Evolutionary conservation across 1,140 invertebrate genomes (phyloP), one percentile per base, ranked within the genome.

Genomic region (Bombus confusus): DNA sequence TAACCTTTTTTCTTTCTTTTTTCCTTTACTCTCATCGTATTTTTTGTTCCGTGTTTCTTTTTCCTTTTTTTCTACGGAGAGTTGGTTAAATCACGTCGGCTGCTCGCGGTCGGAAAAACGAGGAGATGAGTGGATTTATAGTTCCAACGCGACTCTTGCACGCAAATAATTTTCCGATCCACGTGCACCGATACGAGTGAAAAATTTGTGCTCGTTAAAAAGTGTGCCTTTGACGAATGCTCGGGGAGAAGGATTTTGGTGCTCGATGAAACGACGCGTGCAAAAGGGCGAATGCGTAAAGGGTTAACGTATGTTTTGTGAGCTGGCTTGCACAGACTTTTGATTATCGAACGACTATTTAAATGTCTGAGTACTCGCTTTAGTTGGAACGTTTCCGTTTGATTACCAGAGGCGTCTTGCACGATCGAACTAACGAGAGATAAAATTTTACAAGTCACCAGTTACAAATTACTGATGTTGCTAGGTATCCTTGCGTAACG

Each of bases 51-150:
- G 13, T 64, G 31, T 15, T 64, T 18, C 8, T 13, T 13, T 13
- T 47, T 57, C 37, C 34, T 9, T 69, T 59, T 39, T 73, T 77
- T 37, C 6, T 10, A 31, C 22, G 73, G 13, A 15, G n/a, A n/a
- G 22, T n/a, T 74, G 83, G 71, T 77, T 87, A 89, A 92, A 92
- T 92, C 92, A 87, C 25, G 18, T 77, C 68, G 47, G 69, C 28
- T 37, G 71, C 80, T 43, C 41, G 71, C 57, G 47, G 74, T 31
- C 15, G 12, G 28, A 18, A 37, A 34, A 57, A 68, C 72, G 62
- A 84, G 47, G 57, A 73, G 25, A 59, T 28, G 78, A 41, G 52
- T 69, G 84, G 79, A 92, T 92, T 92, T 92, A 92, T 92, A 80
- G 88, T 81, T 71, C 41, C 47, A 25, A 34, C 34, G 52, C 52